Evolutionary conservation across 1,140 invertebrate species (phyloP).

Genomic region (Atta colombica): DNA sequence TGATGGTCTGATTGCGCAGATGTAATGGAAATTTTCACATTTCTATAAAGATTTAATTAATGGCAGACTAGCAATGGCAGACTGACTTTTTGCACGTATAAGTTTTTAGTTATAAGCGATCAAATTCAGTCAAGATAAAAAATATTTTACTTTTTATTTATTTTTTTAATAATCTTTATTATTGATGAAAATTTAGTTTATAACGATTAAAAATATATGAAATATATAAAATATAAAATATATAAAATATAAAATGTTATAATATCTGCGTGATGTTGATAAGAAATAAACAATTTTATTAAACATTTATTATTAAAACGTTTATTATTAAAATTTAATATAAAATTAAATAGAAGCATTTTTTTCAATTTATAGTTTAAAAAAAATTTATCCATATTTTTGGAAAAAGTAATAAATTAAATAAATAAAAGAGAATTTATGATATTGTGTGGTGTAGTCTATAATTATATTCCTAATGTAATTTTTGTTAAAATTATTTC

Average conservation of each 20-base stretch:
- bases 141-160: neutral
- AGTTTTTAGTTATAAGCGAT: neutral
- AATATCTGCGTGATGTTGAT: neutral
- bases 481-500: constrained; percentile 12
- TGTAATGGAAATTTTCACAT: neutral
- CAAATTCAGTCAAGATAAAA: neutral
- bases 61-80: neutral
- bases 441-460: neutral
- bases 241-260: neutral
- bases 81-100: neutral
- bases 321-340: constrained; percentile 20
- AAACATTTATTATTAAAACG: neutral
- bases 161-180: neutral
- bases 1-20: neutral
- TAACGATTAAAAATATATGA: neutral
- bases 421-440: constrained; percentile 6
- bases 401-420: neutral
- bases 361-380: neutral
- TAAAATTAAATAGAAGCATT: neutral
- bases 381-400: neutral
- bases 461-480: constrained; percentile 18
- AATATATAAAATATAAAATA: neutral
- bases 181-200: neutral
- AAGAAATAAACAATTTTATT: neutral
- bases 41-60: neutral